These are phyloP conservation scores for Triops cancriformis DNA, from an alignment of 1,140 invertebrate species.

Conservation along the genomic window DNA sequence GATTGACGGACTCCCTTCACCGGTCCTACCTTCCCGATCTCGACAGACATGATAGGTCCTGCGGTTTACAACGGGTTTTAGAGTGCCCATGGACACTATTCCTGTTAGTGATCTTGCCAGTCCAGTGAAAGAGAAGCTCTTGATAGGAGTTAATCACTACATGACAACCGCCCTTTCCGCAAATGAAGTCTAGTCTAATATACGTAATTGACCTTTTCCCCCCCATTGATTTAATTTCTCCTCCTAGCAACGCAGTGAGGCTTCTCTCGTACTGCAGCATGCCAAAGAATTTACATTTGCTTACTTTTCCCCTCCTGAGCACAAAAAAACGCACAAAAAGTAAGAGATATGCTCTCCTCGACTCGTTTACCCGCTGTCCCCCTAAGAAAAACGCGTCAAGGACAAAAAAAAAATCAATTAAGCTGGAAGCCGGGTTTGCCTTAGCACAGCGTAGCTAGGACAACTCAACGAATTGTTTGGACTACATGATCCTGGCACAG, in stretches of 20 bases:
- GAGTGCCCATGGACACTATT: background rate
- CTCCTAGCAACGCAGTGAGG: background rate
- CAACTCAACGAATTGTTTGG: background rate
- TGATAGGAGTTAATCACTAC: background rate
- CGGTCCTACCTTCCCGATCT: background rate
- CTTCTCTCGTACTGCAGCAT: background rate
- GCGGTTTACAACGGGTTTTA: background rate
- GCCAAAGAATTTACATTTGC: background rate
- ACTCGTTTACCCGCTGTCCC: too few relatives aligned
- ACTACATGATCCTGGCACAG: background rate
- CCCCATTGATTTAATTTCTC: background rate
- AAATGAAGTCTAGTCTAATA: background rate
- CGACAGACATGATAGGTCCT: background rate
- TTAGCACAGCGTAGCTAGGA: background rate
- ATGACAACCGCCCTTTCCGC: background rate
- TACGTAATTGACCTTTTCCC: background rate
- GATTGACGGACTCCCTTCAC: background rate
- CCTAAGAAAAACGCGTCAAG: background rate
- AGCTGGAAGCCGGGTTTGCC: background rate
- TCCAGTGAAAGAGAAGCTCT: background rate
- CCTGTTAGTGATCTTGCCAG: background rate
- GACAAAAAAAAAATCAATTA: background rate
- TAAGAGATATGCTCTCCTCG: too few relatives aligned
- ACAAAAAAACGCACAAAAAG: background rate
- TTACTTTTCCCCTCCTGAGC: background rate